Conservation (phyloP, 1,140 invertebrate genomes). For the Hylyphantes graminicola region DNA sequence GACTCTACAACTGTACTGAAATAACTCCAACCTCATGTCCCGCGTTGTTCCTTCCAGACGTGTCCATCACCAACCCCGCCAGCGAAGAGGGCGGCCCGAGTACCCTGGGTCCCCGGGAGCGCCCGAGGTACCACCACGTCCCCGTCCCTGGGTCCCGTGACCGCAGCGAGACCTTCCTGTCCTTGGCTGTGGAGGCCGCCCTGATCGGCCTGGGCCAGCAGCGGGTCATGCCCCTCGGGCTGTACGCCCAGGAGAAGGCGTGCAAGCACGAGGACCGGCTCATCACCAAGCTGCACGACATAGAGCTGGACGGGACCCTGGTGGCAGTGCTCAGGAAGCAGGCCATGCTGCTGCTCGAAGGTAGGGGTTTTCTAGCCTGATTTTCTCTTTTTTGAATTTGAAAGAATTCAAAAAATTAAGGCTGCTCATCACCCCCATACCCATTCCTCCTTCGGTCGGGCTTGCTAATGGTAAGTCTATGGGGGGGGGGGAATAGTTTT, state of each 20-base stretch:
- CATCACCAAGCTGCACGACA: constrained; percentile 79
- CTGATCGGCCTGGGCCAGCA: constrained; percentile 79
- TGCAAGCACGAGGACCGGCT: constrained; percentile 82
- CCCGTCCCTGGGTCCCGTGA: constrained; percentile 76
- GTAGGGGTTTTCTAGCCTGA: background rate
- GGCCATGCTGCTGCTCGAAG: constrained; percentile 73
- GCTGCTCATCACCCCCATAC: no score
- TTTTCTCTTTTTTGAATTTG: no score
- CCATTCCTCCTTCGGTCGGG: no score
- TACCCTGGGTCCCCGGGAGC: constrained; percentile 52
- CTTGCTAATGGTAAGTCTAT: no score
- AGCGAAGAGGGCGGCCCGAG: constrained; percentile 32
- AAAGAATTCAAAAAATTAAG: no score
- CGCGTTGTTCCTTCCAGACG: constrained; percentile 26
- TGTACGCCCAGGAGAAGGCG: constrained; percentile 82
- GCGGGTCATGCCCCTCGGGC: constrained; percentile 79
- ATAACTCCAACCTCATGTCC: background rate
- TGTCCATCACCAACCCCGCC: constrained; percentile 15
- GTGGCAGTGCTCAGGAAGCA: constrained; percentile 71
- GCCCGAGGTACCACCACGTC: constrained; percentile 79
- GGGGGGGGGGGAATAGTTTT: no score
- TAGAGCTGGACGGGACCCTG: constrained; percentile 79
- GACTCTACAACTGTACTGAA: no score
- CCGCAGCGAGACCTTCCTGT: constrained; percentile 79
- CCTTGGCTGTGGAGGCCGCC: constrained; percentile 77